Evolutionary conservation across 2,113 vertebrate species (phyloP).

Genomic region (Arizona elegans): DNA sequence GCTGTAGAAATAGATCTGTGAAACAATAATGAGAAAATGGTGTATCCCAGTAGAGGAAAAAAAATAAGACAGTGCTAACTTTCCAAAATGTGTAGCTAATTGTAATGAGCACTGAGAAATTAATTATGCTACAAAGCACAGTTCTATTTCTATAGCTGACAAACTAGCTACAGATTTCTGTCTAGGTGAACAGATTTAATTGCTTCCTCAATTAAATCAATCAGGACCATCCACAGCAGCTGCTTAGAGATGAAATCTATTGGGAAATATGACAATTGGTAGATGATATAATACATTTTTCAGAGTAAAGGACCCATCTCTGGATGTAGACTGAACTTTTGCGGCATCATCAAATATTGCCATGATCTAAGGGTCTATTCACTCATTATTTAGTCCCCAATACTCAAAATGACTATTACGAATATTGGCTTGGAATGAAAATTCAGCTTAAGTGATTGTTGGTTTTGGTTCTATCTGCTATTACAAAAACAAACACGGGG

Average conservation of each 20-base stretch:
- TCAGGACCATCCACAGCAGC: neutral
- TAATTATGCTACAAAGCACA: neutral
- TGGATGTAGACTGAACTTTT: neutral
- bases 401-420: neutral
- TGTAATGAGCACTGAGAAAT: neutral
- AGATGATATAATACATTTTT: neutral
- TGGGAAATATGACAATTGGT: neutral
- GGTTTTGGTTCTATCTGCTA: neutral
- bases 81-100: conserved; percentile 55
- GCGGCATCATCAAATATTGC: neutral
- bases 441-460: neutral
- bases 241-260: neutral
- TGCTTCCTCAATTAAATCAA: neutral
- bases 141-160: conserved; percentile 1
- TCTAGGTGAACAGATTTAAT: neutral
- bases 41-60: accelerated
- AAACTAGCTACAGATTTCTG: neutral
- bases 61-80: conserved; percentile 13
- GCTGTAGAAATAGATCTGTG: neutral
- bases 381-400: neutral
- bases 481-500: neutral
- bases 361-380: neutral
- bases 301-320: neutral
- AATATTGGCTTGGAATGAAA: neutral
- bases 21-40: conserved; percentile 27